Evolutionary conservation across 1,140 invertebrate species (phyloP).

Genomic region (Heliothis virescens): DNA sequence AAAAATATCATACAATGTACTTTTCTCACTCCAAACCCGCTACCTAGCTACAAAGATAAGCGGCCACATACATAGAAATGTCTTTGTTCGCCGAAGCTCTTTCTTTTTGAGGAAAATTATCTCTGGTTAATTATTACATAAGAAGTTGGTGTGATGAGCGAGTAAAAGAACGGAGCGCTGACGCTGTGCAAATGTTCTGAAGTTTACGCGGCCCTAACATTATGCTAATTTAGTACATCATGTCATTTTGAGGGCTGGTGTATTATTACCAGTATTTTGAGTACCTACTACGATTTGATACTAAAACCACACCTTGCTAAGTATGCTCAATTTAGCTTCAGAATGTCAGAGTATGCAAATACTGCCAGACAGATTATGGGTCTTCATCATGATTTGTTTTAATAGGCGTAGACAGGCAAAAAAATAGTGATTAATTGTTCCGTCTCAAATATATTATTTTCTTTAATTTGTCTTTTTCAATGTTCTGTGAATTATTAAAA

Average conservation of each 20-base stretch:
- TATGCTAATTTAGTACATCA: conserved; percentile 4
- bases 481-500: no score
- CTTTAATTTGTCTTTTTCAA: no score
- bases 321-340: background rate
- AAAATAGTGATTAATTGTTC: no score
- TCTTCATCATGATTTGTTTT: no score
- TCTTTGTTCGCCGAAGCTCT: conserved; percentile 5
- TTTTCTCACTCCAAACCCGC: conserved; percentile 18
- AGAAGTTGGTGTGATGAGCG: background rate
- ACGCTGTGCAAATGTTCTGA: background rate
- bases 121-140: conserved; percentile 9
- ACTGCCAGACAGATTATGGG: no score
- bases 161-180: background rate
- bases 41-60: conserved; percentile 17
- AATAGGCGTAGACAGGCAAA: no score
- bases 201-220: conserved; percentile 15
- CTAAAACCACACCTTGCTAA: background rate
- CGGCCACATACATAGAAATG: conserved; percentile 21
- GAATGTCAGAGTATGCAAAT: no score
- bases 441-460: no score
- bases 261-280: no score
- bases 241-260: conserved; percentile 6
- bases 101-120: conserved; percentile 18
- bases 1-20: conserved; percentile 9
- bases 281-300: no score